These are phyloP conservation scores for Catharus ustulatus DNA, from an alignment of 2,797 vertebrate species.

Conservation along the genomic window DNA sequence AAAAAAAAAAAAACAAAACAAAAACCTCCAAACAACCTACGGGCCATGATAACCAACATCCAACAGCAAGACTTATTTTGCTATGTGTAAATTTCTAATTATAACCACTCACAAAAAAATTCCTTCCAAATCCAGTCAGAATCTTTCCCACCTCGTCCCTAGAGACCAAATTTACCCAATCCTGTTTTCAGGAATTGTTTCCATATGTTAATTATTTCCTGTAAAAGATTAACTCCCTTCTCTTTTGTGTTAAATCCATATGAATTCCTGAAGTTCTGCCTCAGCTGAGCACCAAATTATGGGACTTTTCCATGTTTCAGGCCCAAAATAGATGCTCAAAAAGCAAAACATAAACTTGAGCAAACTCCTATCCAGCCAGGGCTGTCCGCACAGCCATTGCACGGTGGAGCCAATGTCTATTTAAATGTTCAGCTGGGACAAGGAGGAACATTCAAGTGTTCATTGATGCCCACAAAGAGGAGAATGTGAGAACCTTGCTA, in stretches of 20 bases:
- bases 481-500: background rate
- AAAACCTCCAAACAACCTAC: background rate
- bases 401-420: accelerated
- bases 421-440: accelerated
- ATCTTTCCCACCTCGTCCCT: background rate
- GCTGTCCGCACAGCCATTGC: background rate
- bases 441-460: background rate
- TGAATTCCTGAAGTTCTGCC: background rate
- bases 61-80: background rate
- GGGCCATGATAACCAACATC: background rate
- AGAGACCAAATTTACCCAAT: conserved; percentile 32
- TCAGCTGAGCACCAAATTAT: background rate
- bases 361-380: background rate
- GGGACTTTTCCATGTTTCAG: background rate
- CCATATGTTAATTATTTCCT: conserved; percentile 54
- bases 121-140: conserved; percentile 20
- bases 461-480: background rate
- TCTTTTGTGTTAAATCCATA: background rate
- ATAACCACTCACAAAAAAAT: background rate
- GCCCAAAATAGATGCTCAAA: background rate
- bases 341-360: background rate
- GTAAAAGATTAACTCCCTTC: conserved; percentile 7
- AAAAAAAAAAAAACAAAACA: background rate
- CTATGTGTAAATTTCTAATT: conserved; percentile 51
- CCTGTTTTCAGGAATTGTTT: background rate